phyloP scores from a whole-genome alignment of 2,797 vertebrate species.

The Tiaroga cobitis region DNA sequence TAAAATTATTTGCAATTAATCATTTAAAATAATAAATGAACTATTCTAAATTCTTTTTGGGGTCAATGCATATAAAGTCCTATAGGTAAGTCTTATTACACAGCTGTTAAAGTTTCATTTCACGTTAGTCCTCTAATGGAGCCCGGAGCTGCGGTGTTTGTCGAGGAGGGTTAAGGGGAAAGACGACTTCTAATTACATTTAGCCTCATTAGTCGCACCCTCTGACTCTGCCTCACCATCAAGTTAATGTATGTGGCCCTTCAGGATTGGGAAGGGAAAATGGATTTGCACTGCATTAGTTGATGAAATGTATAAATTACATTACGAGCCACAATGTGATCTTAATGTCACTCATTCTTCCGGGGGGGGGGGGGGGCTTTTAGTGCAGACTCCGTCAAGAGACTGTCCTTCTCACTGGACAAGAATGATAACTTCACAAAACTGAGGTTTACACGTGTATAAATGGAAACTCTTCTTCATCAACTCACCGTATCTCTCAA shows the following conservation, averaged over 20 bases:
- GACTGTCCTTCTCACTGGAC: conserved; percentile 18
- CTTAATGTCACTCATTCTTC: conserved; percentile 79
- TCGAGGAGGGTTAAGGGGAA: conserved; percentile 68
- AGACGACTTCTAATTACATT: conserved; percentile 82
- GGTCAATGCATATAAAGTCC: neutral
- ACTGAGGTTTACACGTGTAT: neutral
- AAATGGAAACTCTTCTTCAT: neutral
- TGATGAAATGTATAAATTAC: conserved; percentile 83
- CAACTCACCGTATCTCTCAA: neutral
- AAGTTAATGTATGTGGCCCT: conserved; percentile 83
- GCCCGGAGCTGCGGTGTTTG: conserved; percentile 45
- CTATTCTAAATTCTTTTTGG: neutral
- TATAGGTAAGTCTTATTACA: neutral
- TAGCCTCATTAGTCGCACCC: conserved; percentile 76
- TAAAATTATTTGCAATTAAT: neutral
- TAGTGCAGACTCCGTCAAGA: conserved; percentile 2
- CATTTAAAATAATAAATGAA: neutral
- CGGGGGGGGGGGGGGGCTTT: neutral
- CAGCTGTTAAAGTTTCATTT: conserved; percentile 18
- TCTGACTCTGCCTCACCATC: conserved; percentile 76
- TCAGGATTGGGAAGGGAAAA: conserved; percentile 78
- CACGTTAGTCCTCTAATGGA: conserved; percentile 11
- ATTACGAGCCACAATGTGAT: conserved; percentile 82
- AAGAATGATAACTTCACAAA: neutral
- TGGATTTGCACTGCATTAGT: conserved; percentile 86